Evolutionary conservation across 2,888 invertebrate genomes (phyloP).

Genomic region (Abrostola triplasia): DNA sequence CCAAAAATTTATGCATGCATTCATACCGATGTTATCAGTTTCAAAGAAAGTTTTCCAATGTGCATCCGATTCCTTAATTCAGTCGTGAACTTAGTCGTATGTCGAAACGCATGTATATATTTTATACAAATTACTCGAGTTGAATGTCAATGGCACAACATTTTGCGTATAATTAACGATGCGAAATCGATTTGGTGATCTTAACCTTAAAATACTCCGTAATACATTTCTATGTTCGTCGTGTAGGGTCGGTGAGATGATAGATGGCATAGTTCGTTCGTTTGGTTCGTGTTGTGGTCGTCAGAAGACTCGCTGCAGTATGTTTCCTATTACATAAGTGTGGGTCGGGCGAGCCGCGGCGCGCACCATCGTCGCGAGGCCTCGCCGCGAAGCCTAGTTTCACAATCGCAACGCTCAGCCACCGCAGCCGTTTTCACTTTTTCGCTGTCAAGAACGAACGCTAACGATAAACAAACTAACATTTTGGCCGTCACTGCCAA

Average conservation of each 20-base stretch:
- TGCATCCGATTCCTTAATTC: slow-evolving; percentile 21
- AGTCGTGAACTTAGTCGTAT: slow-evolving; percentile 23
- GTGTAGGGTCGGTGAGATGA: not conserved
- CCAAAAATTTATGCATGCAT: slow-evolving; percentile 45
- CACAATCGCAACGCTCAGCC: slow-evolving; percentile 80
- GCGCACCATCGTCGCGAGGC: slow-evolving; percentile 71
- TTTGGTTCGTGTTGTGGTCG: slow-evolving; percentile 54
- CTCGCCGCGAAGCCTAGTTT: slow-evolving; percentile 79
- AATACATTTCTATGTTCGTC: slow-evolving; percentile 2
- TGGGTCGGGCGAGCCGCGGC: slow-evolving; percentile 43
- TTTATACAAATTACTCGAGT: slow-evolving; percentile 37
- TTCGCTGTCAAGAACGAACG: slow-evolving; percentile 88
- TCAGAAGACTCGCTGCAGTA: slow-evolving; percentile 57
- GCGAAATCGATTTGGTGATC: slow-evolving; percentile 44
- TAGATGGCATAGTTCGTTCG: slow-evolving; percentile 29
- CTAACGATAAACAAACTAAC: slow-evolving; percentile 87
- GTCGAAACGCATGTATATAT: slow-evolving; percentile 43
- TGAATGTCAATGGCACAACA: slow-evolving; percentile 58
- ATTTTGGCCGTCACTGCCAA: slow-evolving; percentile 85
- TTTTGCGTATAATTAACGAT: slow-evolving; percentile 36
- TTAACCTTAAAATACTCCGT: slow-evolving; percentile 27
- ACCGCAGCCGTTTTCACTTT: slow-evolving; percentile 87
- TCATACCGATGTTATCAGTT: slow-evolving; percentile 52
- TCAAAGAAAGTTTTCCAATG: slow-evolving; percentile 47
- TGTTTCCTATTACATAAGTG: slow-evolving; percentile 79